These are phyloP conservation scores for Campoplex capitator DNA, from an alignment of 2,888 invertebrate species.

Conservation along the genomic window DNA sequence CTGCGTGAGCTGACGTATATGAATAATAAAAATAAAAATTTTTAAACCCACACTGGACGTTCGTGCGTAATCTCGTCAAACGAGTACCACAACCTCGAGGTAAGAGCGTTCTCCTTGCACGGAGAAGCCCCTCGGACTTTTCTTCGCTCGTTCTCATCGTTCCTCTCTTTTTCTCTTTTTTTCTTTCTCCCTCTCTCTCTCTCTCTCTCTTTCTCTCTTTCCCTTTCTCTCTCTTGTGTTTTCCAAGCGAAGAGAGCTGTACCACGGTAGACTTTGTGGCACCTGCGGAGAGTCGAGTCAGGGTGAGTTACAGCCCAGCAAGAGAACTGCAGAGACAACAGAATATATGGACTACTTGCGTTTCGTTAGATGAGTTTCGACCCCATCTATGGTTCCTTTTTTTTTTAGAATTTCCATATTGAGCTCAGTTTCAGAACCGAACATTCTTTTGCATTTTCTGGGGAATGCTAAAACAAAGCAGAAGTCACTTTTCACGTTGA, in stretches of 20 bases:
- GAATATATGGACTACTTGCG: constrained; percentile 1
- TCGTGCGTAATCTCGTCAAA: constrained; percentile 64
- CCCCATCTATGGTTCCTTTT: not conserved
- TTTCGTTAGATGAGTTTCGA: not conserved
- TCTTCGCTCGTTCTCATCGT: constrained; percentile 22
- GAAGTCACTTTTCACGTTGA: no score
- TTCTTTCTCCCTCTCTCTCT: constrained; percentile 3
- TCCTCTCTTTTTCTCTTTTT: constrained; percentile 20
- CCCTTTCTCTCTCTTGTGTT: constrained; percentile 16
- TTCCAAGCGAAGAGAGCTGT: constrained; percentile 43
- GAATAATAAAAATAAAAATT: constrained; percentile 6
- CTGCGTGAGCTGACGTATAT: not conserved
- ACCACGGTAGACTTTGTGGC: constrained; percentile 62
- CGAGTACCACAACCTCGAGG: constrained; percentile 65
- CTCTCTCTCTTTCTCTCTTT: constrained; percentile 16
- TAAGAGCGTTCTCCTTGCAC: constrained; percentile 31
- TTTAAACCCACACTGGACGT: constrained; percentile 34
- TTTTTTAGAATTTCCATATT: not conserved
- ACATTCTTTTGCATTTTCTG: no score
- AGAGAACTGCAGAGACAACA: not conserved
- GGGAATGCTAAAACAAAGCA: no score
- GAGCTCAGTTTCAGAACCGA: not conserved
- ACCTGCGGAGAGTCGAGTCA: constrained; percentile 60
- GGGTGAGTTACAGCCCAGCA: constrained; percentile 49
- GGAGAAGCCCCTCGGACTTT: constrained; percentile 32